These are phyloP conservation scores for Calidris pygmaea DNA, from an alignment of 2,113 vertebrate species.

Conservation along the genomic window DNA sequence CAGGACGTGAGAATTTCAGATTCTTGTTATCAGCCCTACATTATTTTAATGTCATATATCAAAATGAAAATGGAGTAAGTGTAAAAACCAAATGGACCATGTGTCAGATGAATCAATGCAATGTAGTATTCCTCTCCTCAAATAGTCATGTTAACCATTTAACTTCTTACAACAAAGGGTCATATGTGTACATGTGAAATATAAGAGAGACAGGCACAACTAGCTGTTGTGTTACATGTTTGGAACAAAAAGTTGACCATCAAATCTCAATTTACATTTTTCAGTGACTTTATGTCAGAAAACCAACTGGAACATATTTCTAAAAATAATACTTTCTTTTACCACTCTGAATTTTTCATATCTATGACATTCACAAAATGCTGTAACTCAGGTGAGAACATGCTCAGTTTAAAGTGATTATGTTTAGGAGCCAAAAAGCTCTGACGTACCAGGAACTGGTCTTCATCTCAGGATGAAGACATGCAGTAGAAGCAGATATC, in stretches of 20 bases:
- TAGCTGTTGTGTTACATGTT: neutral
- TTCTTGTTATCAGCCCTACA: neutral
- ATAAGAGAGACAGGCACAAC: neutral
- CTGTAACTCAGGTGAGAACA: neutral
- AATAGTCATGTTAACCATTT: neutral
- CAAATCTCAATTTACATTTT: neutral
- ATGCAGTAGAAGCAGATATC: neutral
- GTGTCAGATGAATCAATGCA: neutral
- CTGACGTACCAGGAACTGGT: neutral
- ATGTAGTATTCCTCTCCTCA: neutral
- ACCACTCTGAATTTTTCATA: neutral
- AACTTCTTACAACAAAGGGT: neutral
- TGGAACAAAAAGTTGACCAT: neutral
- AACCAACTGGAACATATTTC: neutral
- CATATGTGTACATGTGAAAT: neutral
- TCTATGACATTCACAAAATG: neutral
- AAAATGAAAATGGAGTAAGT: neutral
- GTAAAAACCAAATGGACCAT: neutral
- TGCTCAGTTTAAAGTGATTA: neutral
- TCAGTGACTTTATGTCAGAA: neutral
- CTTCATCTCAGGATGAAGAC: neutral
- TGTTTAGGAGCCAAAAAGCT: neutral
- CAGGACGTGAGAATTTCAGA: neutral
- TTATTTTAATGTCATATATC: neutral
- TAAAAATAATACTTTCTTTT: neutral